Evolutionary conservation across 1,140 invertebrate species (phyloP).

Genomic region (Sitobion miscanthi): DNA sequence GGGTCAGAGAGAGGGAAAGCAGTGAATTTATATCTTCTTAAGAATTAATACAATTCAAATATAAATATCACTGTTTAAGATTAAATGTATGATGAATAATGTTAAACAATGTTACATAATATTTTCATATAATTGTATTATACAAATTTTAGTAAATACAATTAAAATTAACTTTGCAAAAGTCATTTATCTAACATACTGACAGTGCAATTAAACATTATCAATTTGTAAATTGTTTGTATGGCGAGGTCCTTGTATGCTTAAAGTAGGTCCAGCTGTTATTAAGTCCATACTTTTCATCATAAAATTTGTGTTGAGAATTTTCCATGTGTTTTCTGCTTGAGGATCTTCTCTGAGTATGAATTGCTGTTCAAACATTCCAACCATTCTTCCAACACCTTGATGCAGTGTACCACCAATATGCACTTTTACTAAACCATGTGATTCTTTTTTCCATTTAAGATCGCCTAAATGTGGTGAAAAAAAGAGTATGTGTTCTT

Average conservation of each 20-base stretch:
- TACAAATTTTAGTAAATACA: background rate
- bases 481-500: constrained; percentile 41
- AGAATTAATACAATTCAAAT: background rate
- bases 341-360: constrained; percentile 50
- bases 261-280: constrained; percentile 28
- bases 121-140: background rate
- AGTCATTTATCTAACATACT: background rate
- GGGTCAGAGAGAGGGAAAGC: background rate
- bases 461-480: constrained; percentile 40
- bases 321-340: constrained; percentile 49
- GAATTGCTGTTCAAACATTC: constrained; percentile 51
- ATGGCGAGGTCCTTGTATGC: background rate
- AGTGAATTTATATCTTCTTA: background rate
- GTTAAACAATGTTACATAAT: background rate
- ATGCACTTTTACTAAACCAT: constrained; percentile 43
- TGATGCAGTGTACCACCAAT: constrained; percentile 50
- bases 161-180: background rate
- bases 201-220: background rate
- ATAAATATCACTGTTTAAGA: too few relatives aligned
- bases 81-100: too few relatives aligned
- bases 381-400: constrained; percentile 45
- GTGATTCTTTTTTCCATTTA: constrained; percentile 54
- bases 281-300: constrained; percentile 48
- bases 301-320: constrained; percentile 44
- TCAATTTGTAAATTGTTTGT: constrained; percentile 37